Percentiles rank a stretch among this genome's conserved stretches.
These are phyloP conservation scores for Drosophila diplacantha DNA, from an alignment of 2,888 invertebrate species.

Conservation along the genomic window DNA sequence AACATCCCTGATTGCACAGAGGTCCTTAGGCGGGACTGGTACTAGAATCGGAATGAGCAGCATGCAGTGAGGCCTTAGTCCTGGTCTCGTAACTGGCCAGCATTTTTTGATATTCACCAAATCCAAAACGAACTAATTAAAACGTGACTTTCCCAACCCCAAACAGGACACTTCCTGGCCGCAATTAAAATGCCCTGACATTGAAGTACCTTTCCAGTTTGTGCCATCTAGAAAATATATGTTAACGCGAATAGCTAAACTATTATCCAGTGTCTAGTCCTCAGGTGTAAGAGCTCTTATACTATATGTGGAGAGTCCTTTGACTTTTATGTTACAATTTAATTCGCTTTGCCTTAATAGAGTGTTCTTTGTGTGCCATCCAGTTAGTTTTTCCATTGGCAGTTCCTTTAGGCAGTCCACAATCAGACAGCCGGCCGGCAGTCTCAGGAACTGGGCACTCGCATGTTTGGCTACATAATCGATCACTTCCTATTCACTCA, in stretches of 20 bases:
- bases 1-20: conserved; percentile 20
- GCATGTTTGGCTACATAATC: too few relatives aligned
- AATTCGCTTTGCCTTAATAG: neutral
- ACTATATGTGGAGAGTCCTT: neutral
- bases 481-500: too few relatives aligned
- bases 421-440: too few relatives aligned
- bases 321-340: neutral
- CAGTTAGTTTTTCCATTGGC: too few relatives aligned
- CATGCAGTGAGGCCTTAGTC: neutral
- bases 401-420: too few relatives aligned
- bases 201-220: neutral
- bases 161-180: neutral
- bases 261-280: neutral
- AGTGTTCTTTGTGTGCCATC: too few relatives aligned
- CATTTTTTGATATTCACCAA: conserved; percentile 3
- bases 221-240: too few relatives aligned
- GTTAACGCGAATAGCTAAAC: too few relatives aligned
- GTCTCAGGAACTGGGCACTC: too few relatives aligned
- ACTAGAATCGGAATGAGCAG: neutral
- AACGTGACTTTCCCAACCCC: neutral
- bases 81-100: neutral
- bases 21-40: conserved; percentile 1
- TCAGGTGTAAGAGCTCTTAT: neutral
- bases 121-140: conserved; percentile 7
- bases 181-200: neutral